Evolutionary conservation across 2,888 invertebrate genomes (phyloP), one percentile per base, ranked within the genome.

Genomic region (Polymixis lichenea): DNA sequence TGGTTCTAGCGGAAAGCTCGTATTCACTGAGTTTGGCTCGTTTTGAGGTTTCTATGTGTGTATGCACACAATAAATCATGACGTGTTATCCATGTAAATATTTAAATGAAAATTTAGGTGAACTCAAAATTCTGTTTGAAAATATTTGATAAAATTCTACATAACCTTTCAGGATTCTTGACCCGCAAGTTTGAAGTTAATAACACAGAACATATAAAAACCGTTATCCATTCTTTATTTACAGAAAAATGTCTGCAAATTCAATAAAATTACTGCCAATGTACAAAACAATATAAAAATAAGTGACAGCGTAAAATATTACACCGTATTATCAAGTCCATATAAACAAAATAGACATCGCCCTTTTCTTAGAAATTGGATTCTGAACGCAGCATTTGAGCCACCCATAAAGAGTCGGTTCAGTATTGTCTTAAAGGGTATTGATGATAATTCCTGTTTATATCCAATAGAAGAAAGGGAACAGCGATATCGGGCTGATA

Each of bases 381-480:
- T 92, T 90, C 85, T 82, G 77, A 90, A 89, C 89, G 89, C 89
- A 89, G 75, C 77, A 88, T 89, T 89, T 89, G 89, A 90, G 90
- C 89, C 87, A 87, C 82, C 89, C 89, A 90, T 93, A 93, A 92
- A 93, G 90, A 92, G 89, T 91, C 88, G 89, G 89, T 89, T 90
- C 90, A 90, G 91, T 91, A 92, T 92, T 91, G 92, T 91, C 89
- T 92, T 90, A 89, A 89, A 92, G 89, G 91, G 91, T 92, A 93
- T 93, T 93, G 94, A 93, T 93, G 92, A 92, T 93, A 92, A 94
- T 93, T 93, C 91, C 92, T 92, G 90, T 93, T 93, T 93, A 93
- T 93, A 88, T 90, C 88, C 89, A 90, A 91, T 92, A 90, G 88
- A 83, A 90, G 87, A 87, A 89, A 90, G 86, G 88, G 87, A 91